Evolutionary conservation across 2,888 invertebrate genomes (phyloP).

Genomic region (Lapara coniferarum): DNA sequence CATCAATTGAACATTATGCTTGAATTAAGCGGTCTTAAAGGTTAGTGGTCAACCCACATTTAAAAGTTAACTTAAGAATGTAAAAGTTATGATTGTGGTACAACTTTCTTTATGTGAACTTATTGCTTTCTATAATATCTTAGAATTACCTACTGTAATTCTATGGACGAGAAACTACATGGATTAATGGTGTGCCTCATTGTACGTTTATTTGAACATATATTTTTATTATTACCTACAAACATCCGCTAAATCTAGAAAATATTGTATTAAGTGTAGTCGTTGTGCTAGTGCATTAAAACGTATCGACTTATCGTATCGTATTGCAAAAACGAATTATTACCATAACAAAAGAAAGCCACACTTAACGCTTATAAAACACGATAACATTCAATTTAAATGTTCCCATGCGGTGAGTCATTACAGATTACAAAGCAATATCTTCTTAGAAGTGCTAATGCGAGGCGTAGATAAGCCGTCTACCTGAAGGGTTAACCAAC

Average conservation of each 20-base stretch:
- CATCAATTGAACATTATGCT: background rate
- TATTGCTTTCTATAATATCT: too few relatives aligned
- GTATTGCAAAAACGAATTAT: too few relatives aligned
- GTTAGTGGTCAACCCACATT: slow-evolving; percentile 10
- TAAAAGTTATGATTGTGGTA: background rate
- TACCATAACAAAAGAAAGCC: background rate
- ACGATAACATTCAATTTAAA: slow-evolving; percentile 40
- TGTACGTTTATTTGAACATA: too few relatives aligned
- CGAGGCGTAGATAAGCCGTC: slow-evolving; percentile 53
- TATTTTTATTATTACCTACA: too few relatives aligned
- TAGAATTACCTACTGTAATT: background rate
- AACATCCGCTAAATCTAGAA: too few relatives aligned
- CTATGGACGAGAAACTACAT: too few relatives aligned
- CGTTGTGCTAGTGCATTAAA: too few relatives aligned
- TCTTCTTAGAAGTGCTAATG: slow-evolving; percentile 59
- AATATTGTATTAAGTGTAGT: too few relatives aligned
- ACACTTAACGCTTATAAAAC: slow-evolving; percentile 47
- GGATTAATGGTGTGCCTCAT: too few relatives aligned
- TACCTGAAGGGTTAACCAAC: slow-evolving; percentile 48
- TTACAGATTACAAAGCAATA: slow-evolving; percentile 37
- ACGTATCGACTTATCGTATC: too few relatives aligned
- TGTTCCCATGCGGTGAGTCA: slow-evolving; percentile 48
- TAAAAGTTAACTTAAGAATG: background rate
- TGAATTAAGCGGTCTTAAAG: slow-evolving; percentile 23
- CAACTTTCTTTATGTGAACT: slow-evolving; percentile 3